Percentiles rank a stretch among this genome's conserved stretches.
Evolutionary conservation across 2,113 vertebrate genomes (phyloP).

Genomic region (Heterotis niloticus): DNA sequence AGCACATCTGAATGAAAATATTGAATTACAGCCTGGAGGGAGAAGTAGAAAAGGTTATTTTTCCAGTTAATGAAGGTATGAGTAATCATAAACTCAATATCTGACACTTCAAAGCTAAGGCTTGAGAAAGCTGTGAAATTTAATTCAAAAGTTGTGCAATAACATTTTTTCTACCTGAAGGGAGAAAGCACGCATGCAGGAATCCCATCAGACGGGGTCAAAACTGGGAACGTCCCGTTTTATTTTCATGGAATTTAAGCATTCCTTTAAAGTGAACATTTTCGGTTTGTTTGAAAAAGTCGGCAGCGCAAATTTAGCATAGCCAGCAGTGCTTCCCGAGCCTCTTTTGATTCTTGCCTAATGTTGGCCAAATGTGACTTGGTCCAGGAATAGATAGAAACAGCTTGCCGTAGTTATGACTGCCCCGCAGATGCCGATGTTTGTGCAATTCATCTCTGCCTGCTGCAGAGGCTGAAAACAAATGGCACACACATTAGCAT

Average conservation of each 20-base stretch:
- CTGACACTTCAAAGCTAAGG: not conserved
- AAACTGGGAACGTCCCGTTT: not conserved
- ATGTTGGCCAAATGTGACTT: slow-evolving; percentile 15
- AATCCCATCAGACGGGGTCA: not conserved
- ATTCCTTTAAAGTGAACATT: not conserved
- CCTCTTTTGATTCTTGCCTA: not conserved
- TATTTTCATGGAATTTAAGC: not conserved
- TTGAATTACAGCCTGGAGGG: not conserved
- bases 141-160: not conserved
- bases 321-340: not conserved
- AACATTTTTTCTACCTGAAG: not conserved
- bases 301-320: not conserved
- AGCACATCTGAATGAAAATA: slow-evolving; percentile 11
- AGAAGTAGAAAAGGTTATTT: not conserved
- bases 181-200: not conserved
- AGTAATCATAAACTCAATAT: slow-evolving; percentile 5
- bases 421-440: slow-evolving; percentile 25
- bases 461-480: slow-evolving; percentile 22
- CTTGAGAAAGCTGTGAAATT: not conserved
- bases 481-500: slow-evolving; percentile 23
- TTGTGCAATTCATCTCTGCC: slow-evolving; percentile 27
- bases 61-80: not conserved
- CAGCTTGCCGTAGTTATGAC: slow-evolving; percentile 18
- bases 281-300: not conserved
- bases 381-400: slow-evolving; percentile 12